These are phyloP conservation scores for Papilio xuthus DNA, from an alignment of 1,140 invertebrate species.

Conservation along the genomic window DNA sequence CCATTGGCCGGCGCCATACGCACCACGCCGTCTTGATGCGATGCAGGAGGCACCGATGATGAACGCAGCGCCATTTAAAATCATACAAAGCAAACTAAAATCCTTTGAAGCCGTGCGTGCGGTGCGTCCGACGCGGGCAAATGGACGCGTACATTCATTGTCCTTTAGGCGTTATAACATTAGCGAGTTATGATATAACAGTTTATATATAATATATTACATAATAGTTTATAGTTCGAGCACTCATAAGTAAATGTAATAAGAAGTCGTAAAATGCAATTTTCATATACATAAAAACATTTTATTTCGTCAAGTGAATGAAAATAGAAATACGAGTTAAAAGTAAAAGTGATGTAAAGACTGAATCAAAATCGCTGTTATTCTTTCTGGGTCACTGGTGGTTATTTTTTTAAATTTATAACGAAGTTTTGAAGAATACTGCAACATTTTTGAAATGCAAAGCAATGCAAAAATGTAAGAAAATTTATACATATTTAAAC, in stretches of 20 bases:
- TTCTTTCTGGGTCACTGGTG: neutral
- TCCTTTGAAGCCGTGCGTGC: too few relatives aligned
- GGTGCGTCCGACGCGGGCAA: too few relatives aligned
- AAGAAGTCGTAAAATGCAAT: conserved; percentile 18
- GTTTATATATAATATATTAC: too few relatives aligned
- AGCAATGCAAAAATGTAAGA: neutral
- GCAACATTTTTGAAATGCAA: neutral
- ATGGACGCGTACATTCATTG: too few relatives aligned
- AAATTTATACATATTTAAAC: neutral
- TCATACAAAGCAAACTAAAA: too few relatives aligned
- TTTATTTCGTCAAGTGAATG: neutral
- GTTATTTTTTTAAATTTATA: neutral
- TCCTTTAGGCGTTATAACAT: conserved; percentile 10
- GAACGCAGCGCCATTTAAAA: too few relatives aligned
- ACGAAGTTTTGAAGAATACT: neutral
- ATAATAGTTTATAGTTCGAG: conserved; percentile 21
- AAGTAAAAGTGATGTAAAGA: neutral
- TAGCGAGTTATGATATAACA: conserved; percentile 13
- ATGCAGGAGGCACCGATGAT: too few relatives aligned
- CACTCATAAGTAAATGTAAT: conserved; percentile 7
- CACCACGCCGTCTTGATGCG: too few relatives aligned
- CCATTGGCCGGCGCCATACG: too few relatives aligned
- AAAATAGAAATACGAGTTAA: neutral
- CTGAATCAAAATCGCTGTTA: neutral
- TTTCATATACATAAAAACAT: conserved; percentile 20